A percentile compares a stretch with the other conserved stretches of the same genome.
These are phyloP conservation scores for Ornithorhynchus anatinus DNA, from an alignment of 2,113 vertebrate species.

Conservation along the genomic window DNA sequence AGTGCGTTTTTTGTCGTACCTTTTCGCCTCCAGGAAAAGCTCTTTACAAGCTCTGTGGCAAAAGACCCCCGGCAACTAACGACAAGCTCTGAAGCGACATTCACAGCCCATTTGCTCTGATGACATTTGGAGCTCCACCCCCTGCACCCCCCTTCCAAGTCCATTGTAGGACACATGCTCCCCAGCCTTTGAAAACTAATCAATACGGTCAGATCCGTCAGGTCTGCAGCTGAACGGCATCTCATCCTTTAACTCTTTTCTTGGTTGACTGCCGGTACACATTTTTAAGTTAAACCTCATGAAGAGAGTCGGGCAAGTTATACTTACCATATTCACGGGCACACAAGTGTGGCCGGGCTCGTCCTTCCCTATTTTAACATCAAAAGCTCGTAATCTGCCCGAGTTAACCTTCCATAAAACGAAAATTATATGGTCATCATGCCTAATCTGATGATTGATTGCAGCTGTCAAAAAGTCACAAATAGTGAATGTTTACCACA, in stretches of 20 bases:
- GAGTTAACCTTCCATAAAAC: conserved; percentile 73
- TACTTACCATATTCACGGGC: conserved; percentile 37
- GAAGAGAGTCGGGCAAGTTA: conserved; percentile 41
- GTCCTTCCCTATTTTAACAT: conserved; percentile 59
- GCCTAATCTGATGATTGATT: conserved; percentile 72
- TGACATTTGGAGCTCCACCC: conserved; percentile 79
- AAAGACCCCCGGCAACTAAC: conserved; percentile 90
- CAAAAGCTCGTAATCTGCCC: conserved; percentile 67
- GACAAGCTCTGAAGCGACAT: conserved; percentile 90
- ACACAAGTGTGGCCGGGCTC: conserved; percentile 40
- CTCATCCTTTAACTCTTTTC: conserved; percentile 64
- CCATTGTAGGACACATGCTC: conserved; percentile 68
- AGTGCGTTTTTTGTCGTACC: conserved; percentile 80
- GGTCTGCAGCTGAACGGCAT: conserved; percentile 70
- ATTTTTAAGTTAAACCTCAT: conserved; percentile 71
- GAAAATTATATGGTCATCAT: conserved; percentile 67
- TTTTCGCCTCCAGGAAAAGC: conserved; percentile 84
- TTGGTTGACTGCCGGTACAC: conserved; percentile 55
- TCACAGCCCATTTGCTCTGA: conserved; percentile 95
- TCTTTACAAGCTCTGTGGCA: conserved; percentile 87
- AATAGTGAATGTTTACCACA: conserved; percentile 58
- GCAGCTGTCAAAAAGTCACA: conserved; percentile 57
- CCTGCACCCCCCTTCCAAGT: conserved; percentile 41
- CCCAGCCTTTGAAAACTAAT: conserved; percentile 73
- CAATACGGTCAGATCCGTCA: conserved; percentile 70